These are phyloP conservation scores for Upupa epops DNA, from an alignment of 2,113 vertebrate species.

Conservation along the genomic window DNA sequence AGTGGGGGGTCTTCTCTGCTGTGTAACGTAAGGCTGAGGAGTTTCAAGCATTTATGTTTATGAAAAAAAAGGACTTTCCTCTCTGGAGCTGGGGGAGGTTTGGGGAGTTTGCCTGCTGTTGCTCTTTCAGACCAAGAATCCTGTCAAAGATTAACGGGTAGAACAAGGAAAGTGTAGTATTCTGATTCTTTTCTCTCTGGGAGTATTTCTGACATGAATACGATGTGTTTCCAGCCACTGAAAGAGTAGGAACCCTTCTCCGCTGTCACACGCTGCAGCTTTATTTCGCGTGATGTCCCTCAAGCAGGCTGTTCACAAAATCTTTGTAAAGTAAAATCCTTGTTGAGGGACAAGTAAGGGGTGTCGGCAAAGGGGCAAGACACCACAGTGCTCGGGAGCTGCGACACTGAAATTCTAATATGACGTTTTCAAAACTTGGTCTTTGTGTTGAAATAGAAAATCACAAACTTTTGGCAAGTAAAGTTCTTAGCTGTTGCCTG, in stretches of 20 bases:
- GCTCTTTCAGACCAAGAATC: neutral
- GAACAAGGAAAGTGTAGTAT: neutral
- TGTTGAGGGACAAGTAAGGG: neutral
- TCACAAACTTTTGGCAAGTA: neutral
- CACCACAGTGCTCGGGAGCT: neutral
- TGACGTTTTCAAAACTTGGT: neutral
- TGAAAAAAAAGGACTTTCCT: neutral
- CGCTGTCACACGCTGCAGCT: neutral
- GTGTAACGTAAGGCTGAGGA: neutral
- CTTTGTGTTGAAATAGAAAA: neutral
- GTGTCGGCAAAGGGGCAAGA: neutral
- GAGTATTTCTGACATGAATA: neutral
- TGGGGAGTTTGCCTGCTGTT: neutral
- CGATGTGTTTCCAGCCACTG: neutral
- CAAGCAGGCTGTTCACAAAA: neutral
- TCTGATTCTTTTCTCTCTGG: neutral
- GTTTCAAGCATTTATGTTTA: neutral
- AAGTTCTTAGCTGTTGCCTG: neutral
- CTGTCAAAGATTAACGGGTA: slow-evolving; percentile 48
- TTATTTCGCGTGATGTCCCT: neutral
- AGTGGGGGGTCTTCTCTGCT: neutral
- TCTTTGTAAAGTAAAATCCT: neutral
- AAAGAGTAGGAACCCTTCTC: neutral
- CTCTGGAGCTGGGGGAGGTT: neutral
- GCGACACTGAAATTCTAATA: neutral